Evolutionary conservation across 2,888 invertebrate species (phyloP), one percentile per base, ranked within the genome.

Genomic region (Drosophila flavopinicola): DNA sequence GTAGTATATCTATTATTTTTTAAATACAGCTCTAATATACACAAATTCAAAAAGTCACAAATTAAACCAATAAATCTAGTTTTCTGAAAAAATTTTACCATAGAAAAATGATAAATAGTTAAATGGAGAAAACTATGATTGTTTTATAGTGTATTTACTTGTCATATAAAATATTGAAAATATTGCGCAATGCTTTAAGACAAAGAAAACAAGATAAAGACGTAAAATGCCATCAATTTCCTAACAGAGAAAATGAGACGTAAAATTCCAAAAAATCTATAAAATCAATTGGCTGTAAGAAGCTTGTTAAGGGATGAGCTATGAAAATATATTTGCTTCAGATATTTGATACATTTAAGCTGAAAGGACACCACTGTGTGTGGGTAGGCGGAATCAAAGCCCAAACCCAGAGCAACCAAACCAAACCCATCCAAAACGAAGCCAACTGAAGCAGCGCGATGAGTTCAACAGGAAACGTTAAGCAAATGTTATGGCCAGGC

Each of bases 401-500:
- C 52, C 47, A 67, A 59, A 6, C 30, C 27, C 27, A 38, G 45
- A 9, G 15, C 37, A 45, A 51, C 30, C 35, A 30, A 60, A 24
- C 4, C 20, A 20, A 37, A 49, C 33, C 11, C 44, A 24, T 47
- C 3, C 11, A 38, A 27, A 49, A 47, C 17, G 30, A 25, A 33
- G 32, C 27, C 66, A 66, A 66, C 39, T 60, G 47, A 72, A 60
- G 78, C 61, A 64, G 57, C 49, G 30, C 37, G 53, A 65, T 65
- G 70, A 47, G 73, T 54, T 78, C 59, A 80, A 78, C 85, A 80
- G 85, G 80, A 85, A 85, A 74, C 80, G 82, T 76, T 76, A 71
- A 82, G 75, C 78, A 69, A 80, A 85, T 82, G 82, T 82, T 80
- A 80, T 78, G 68, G 82, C 66, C 76, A 59, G 60, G 60, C 72